These are phyloP conservation scores for Brienomyrus brachyistius DNA, from an alignment of 2,113 vertebrate species.

Conservation along the genomic window DNA sequence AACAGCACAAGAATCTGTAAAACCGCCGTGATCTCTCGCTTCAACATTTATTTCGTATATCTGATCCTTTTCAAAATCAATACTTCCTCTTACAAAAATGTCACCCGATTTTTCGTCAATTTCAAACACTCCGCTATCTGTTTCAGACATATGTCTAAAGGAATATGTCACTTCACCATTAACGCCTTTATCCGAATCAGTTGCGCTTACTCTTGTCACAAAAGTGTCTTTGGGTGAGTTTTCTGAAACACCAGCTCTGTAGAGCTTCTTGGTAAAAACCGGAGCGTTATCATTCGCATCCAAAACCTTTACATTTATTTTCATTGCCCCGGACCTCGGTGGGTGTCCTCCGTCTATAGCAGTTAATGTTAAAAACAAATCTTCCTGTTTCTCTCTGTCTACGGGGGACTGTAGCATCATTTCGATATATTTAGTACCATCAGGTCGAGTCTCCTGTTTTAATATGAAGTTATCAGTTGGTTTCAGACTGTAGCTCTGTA, in stretches of 20 bases:
- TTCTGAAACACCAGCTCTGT: conserved; percentile 30
- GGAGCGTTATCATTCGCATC: too few relatives aligned
- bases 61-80: neutral
- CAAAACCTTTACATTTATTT: too few relatives aligned
- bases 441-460: conserved; percentile 10
- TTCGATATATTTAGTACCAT: conserved; percentile 28
- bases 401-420: too few relatives aligned
- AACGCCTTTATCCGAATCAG: conserved; percentile 30
- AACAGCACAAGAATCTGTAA: conserved; percentile 33
- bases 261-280: conserved; percentile 23
- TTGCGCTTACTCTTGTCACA: conserved; percentile 27
- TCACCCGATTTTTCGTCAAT: conserved; percentile 24
- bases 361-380: too few relatives aligned
- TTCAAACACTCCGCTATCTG: conserved; percentile 24
- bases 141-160: conserved; percentile 27
- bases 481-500: neutral
- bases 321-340: too few relatives aligned
- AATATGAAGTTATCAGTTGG: conserved; percentile 10
- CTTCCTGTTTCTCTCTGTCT: too few relatives aligned
- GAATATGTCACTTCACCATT: conserved; percentile 35
- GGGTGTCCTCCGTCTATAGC: too few relatives aligned
- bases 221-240: conserved; percentile 24
- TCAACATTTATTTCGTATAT: conserved; percentile 37
- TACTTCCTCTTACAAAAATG: conserved; percentile 22
- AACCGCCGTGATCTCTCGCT: conserved; percentile 36